These are phyloP conservation scores for Microchrysa polita DNA, from an alignment of 2,888 invertebrate species.

Conservation along the genomic window DNA sequence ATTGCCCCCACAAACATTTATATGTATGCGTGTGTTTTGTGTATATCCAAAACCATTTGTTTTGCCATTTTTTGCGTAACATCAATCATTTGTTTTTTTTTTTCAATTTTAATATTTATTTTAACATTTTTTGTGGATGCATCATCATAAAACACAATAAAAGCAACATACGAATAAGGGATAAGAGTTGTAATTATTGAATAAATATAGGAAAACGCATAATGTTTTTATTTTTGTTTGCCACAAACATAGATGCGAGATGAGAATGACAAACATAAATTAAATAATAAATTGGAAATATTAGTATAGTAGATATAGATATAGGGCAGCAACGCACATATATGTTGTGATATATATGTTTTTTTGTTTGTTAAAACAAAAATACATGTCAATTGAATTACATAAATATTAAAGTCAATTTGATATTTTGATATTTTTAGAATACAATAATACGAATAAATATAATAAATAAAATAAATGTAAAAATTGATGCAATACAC, in stretches of 20 bases:
- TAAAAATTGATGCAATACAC: slow-evolving; percentile 39
- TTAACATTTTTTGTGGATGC: slow-evolving; percentile 39
- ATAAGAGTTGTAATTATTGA: slow-evolving; percentile 9
- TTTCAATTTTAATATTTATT: neutral
- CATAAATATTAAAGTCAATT: neutral
- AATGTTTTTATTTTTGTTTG: slow-evolving; percentile 10
- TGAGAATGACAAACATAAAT: slow-evolving; percentile 1
- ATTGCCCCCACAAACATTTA: slow-evolving; percentile 4
- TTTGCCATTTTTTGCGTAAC: neutral
- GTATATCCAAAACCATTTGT: too few relatives aligned
- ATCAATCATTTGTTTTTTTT: slow-evolving; percentile 32
- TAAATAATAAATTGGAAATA: slow-evolving; percentile 1
- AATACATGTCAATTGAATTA: neutral
- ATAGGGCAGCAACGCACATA: slow-evolving; percentile 20
- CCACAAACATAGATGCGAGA: slow-evolving; percentile 33
- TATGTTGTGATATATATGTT: slow-evolving; percentile 1
- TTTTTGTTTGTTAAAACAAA: neutral
- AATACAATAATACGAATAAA: neutral
- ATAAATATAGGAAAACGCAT: neutral
- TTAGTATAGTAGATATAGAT: slow-evolving; percentile 10
- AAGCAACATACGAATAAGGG: slow-evolving; percentile 24
- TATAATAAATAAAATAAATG: neutral
- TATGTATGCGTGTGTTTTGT: slow-evolving; percentile 29
- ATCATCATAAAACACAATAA: slow-evolving; percentile 35
- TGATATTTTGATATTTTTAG: slow-evolving; percentile 15